Evolutionary conservation across 2,113 vertebrate species (phyloP), one percentile per base, ranked within the genome.

Genomic region (Menura novaehollandiae): DNA sequence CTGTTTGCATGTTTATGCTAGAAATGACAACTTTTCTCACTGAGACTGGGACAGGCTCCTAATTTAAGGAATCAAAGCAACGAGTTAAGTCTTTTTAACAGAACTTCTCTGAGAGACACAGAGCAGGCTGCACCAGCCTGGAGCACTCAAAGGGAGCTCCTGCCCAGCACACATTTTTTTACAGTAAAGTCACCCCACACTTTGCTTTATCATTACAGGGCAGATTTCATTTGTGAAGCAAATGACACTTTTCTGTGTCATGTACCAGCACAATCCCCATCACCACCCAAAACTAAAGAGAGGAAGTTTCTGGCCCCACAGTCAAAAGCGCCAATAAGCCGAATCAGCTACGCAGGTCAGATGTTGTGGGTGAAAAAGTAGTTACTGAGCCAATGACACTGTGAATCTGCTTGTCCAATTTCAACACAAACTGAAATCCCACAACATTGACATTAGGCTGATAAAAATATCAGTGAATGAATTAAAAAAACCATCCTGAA

Each of bases 291-390:
- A 88, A 52, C n/a, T 32, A 51, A 77, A 44, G 1, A 52, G 30
- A 72, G 52, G 92, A 92, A 93, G 67, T 59, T 96, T 94, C 91
- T n/a, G 71, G 92, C 24, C 43, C 11, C 32, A 58, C 55, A 95
- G 63, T 47, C 73, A 84, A 75, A 95, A 93, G 47, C 20, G 11
- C 9, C 72, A 78, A 59, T 27, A 19, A 82, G 72, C 79, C 2
- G 1, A 60, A 52, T 96, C 91, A 96, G 84, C 93, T 46, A 4
- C 0, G 0, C 22, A 14, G 55, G 51, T 95, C 94, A 91, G 68
- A 76, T 59, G 68, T 9, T 21, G 22, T 3, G 46, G 44, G 41
- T 63, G 58, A 52, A 73, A 58, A 93, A 44, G 62, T 9, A 64
- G 47, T 17, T 43, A 77, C 67, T 11, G 68, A 76, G 37, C 20